Base-by-base conservation (phyloP, 2,888 invertebrate genomes). In the Antitype chi region DNA sequence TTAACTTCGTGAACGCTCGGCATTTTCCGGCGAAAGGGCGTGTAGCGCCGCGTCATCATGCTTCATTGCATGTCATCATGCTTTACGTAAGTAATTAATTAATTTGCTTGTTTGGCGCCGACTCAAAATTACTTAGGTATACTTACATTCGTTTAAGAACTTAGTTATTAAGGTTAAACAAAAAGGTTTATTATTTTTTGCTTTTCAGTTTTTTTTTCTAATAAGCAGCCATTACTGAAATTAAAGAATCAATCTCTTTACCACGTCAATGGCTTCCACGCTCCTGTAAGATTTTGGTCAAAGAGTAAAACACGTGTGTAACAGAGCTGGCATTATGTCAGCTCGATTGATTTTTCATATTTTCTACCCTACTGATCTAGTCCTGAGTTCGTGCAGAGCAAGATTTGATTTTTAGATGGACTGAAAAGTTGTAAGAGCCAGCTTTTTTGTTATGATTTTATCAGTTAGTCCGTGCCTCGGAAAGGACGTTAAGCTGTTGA, bases 221-320 rank as follows among this genome's bases (percentile, higher is more conserved):
- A 92, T 92, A 92, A 93, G 92, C 89, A 86, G 82, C 92, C 91
- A 93, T 94, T 94, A 92, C 90, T 83, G 88, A 91, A 92, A 93
- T 93, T 93, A 92, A 92, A 91, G 89, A 93, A 93, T 93, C 92
- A 88, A 93, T 94, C 93, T 93, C 89, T 80, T 84, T 78, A 86
- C 89, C 81, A 85, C 85, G 87, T 79, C 89, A 89, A 88, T 86
- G 63, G 80, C 78, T 78, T 83, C 81, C 86, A 84, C 89, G 81
- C 70, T 84, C 67, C 77, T 76, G 70, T 85, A 88, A 87, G 80
- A 84, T 81, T 85, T 80, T 73, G 38, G 52, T 0, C 85, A 85
- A 72, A 88, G 84, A 90, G 1, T 78, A 77, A 67, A 63, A 53
- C 23, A 43, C 47, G 68, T 23, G 47, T 11, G 6, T 17, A 3